A percentile compares a stretch with the other conserved stretches of the same genome.
phyloP scores from a whole-genome alignment of 2,888 invertebrate genomes.

The Napeogenes inachia region DNA sequence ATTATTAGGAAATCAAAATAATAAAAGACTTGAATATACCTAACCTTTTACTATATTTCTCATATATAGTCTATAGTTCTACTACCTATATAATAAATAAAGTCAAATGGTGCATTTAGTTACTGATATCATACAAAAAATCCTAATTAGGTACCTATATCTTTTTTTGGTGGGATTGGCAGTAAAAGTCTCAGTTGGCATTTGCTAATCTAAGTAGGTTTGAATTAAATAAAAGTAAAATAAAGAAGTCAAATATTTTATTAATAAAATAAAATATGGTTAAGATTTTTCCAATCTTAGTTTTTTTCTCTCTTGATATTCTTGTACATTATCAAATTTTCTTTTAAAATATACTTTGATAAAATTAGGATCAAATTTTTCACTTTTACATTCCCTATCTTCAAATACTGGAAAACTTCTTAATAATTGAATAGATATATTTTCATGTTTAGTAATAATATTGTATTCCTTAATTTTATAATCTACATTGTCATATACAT shows the following conservation, averaged over 20 bases:
- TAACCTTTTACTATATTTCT: too few relatives aligned
- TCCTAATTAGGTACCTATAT: not conserved
- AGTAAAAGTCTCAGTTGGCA: too few relatives aligned
- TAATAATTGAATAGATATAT: slow-evolving; percentile 36
- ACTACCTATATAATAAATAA: too few relatives aligned
- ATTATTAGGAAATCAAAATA: not conserved
- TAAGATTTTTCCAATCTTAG: slow-evolving; percentile 77
- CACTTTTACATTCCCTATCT: slow-evolving; percentile 30
- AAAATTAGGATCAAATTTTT: slow-evolving; percentile 42
- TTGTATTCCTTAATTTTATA: slow-evolving; percentile 54
- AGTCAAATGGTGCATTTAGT: too few relatives aligned
- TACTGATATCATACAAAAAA: too few relatives aligned
- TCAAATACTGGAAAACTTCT: slow-evolving; percentile 48
- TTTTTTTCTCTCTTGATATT: slow-evolving; percentile 87
- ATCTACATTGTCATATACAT: slow-evolving; percentile 51
- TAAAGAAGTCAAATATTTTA: not conserved
- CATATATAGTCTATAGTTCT: too few relatives aligned
- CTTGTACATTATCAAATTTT: slow-evolving; percentile 88
- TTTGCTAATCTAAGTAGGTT: not conserved
- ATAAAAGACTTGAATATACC: not conserved
- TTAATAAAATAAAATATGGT: slow-evolving; percentile 31
- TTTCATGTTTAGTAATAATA: slow-evolving; percentile 41
- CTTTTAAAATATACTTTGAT: slow-evolving; percentile 84
- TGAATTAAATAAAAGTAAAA: not conserved
- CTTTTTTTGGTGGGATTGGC: not conserved